A percentile compares a stretch with the other conserved stretches of the same genome.
phyloP scores from a whole-genome alignment of 1,140 invertebrate species.

The Heliconius nattereri region DNA sequence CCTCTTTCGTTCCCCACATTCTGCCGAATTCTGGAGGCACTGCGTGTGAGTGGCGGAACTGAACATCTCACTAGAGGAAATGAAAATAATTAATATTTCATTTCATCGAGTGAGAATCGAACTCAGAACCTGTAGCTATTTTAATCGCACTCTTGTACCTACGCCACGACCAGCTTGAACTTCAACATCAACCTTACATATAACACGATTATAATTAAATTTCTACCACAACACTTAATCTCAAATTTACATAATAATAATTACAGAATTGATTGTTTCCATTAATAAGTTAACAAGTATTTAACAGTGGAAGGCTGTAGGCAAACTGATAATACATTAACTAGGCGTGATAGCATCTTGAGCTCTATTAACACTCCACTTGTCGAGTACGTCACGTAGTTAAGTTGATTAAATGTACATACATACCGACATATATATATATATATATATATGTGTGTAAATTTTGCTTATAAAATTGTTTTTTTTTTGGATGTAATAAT shows the following conservation, averaged over 20 bases:
- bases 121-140: too few species aligned
- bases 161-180: too few species aligned
- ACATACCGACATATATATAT: neutral
- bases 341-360: neutral
- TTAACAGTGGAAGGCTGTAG: neutral
- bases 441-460: too few species aligned
- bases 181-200: neutral
- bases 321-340: constrained; percentile 6
- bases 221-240: neutral
- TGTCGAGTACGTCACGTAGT: neutral
- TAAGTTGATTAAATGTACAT: neutral
- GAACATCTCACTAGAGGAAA: too few species aligned
- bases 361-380: constrained; percentile 2
- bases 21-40: too few species aligned
- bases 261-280: constrained; percentile 1
- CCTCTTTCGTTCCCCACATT: too few species aligned
- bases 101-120: too few species aligned
- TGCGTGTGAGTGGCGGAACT: too few species aligned
- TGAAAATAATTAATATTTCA: too few species aligned
- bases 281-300: constrained; percentile 5
- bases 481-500: neutral
- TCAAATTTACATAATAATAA: neutral
- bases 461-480: neutral
- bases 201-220: neutral
- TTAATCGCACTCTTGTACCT: too few species aligned